phyloP scores from a whole-genome alignment of 2,888 invertebrate species.

The Auanema sp. region DNA sequence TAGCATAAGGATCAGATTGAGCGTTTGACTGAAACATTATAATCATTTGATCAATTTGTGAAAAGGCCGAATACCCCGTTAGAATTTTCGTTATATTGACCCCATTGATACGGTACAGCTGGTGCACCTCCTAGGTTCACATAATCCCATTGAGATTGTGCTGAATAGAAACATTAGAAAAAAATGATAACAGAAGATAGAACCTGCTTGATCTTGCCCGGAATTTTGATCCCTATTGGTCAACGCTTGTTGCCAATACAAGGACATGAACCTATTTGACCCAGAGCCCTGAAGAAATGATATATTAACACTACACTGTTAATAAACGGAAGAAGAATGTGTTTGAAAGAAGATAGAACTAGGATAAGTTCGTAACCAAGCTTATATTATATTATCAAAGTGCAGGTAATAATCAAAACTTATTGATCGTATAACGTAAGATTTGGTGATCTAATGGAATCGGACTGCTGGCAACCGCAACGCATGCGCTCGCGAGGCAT shows the following conservation, averaged over 20 bases:
- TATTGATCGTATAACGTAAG: no score
- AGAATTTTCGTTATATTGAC: conserved; percentile 7
- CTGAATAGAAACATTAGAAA: neutral
- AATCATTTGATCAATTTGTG: no score
- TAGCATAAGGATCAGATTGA: no score
- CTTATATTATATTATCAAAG: neutral
- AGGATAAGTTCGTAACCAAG: neutral
- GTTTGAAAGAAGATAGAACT: conserved; percentile 6
- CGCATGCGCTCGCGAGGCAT: neutral
- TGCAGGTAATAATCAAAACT: no score
- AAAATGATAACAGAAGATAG: neutral
- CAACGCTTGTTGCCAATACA: conserved; percentile 24
- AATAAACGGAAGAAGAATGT: neutral
- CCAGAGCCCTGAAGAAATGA: neutral
- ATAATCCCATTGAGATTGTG: conserved; percentile 36
- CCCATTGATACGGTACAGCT: conserved; percentile 31
- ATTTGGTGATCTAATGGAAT: neutral
- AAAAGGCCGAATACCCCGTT: neutral
- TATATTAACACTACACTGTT: neutral
- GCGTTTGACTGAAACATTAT: no score
- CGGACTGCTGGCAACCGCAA: conserved; percentile 9
- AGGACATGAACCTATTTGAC: conserved; percentile 17
- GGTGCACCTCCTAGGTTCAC: conserved; percentile 36
- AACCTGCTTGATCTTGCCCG: conserved; percentile 2
- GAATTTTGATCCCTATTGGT: conserved; percentile 10